Conservation (phyloP, 2,888 invertebrate genomes). For the Harpagoxenus sublaevis region DNA sequence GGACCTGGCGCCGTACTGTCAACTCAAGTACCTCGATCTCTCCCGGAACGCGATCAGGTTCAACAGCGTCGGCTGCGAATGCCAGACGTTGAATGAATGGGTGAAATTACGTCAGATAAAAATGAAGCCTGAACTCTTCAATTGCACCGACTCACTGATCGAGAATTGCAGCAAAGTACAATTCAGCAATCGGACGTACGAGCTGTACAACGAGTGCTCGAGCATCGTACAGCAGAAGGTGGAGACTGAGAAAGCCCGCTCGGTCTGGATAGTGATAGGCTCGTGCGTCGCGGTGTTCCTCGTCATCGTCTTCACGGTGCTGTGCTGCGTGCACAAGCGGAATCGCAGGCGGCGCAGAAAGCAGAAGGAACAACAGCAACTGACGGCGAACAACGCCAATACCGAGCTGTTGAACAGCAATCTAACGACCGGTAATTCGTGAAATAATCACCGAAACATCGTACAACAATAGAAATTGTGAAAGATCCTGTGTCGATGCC, state of each 20-base stretch:
- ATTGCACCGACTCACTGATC: constrained; percentile 51
- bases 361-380: constrained; percentile 77
- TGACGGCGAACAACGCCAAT: constrained; percentile 80
- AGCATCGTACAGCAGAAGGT: constrained; percentile 70
- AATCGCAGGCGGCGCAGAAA: constrained; percentile 77
- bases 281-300: constrained; percentile 78
- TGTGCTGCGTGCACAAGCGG: constrained; percentile 82
- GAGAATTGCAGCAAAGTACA: constrained; percentile 40
- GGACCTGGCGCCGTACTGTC: constrained; percentile 89
- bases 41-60: constrained; percentile 75
- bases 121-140: constrained; percentile 64
- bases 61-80: constrained; percentile 76
- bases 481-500: background rate
- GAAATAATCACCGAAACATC: constrained; percentile 19
- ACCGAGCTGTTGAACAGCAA: constrained; percentile 82
- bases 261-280: constrained; percentile 81
- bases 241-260: constrained; percentile 78
- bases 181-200: constrained; percentile 75
- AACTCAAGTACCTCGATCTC: constrained; percentile 88
- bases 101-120: constrained; percentile 70
- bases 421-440: constrained; percentile 43
- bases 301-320: constrained; percentile 71
- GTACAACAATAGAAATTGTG: background rate
- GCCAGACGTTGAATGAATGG: constrained; percentile 79
- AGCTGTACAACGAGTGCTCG: constrained; percentile 74